Evolutionary conservation across 1,140 invertebrate species (phyloP).

Genomic region (Sesamia nonagrioides): DNA sequence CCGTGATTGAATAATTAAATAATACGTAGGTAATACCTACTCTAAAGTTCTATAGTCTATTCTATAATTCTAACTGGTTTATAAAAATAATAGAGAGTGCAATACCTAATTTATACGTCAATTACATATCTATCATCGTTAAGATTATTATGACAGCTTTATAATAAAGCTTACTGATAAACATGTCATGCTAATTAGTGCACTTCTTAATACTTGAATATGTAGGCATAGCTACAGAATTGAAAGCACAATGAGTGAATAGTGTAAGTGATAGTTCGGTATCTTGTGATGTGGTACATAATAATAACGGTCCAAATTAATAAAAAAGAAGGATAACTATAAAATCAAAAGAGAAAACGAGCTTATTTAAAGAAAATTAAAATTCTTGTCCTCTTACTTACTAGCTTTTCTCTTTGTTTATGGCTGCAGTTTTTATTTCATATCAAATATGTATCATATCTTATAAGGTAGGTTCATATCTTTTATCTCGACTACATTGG

Average conservation of each 20-base stretch:
- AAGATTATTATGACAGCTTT: conserved; percentile 42
- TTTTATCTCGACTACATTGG: conserved; percentile 39
- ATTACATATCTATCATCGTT: conserved; percentile 34
- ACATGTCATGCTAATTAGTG: conserved; percentile 40
- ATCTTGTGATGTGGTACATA: background rate
- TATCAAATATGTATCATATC: background rate
- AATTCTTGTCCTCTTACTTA: background rate
- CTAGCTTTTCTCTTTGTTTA: background rate
- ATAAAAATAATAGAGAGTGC: conserved; percentile 30
- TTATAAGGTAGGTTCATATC: conserved; percentile 19
- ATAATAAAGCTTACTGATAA: conserved; percentile 30
- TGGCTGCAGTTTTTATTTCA: background rate
- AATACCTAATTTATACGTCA: conserved; percentile 42
- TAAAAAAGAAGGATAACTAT: no score
- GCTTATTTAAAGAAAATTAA: background rate
- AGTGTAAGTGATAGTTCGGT: background rate
- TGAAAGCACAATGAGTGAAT: conserved; percentile 3
- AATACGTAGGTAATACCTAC: no score
- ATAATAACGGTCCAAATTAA: no score
- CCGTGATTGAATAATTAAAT: no score
- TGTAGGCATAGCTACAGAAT: conserved; percentile 19
- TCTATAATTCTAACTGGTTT: no score
- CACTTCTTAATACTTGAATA: conserved; percentile 24
- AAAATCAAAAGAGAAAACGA: no score
- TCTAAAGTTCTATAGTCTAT: no score